Evolutionary conservation across 2,888 invertebrate genomes (phyloP).

Genomic region (Leptarthrus brevirostris): DNA sequence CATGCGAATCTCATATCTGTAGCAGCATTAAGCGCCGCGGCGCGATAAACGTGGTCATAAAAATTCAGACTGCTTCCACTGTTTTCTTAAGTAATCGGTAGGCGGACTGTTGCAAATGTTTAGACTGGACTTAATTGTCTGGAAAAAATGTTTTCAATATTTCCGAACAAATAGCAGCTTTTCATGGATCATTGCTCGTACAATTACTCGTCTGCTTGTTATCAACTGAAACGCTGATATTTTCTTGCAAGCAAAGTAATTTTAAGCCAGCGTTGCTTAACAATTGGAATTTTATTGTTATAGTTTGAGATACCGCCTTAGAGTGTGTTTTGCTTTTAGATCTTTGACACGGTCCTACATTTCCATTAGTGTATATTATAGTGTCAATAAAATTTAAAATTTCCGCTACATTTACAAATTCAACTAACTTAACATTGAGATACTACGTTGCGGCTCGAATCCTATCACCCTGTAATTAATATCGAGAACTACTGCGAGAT

Average conservation of each 20-base stretch:
- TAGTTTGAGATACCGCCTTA: too few relatives aligned
- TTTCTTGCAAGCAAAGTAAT: background rate
- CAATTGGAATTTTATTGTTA: too few relatives aligned
- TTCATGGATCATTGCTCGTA: background rate
- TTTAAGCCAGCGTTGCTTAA: background rate
- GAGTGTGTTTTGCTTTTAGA: too few relatives aligned
- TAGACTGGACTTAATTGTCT: conserved; percentile 33
- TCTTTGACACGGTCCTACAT: too few relatives aligned
- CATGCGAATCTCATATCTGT: background rate
- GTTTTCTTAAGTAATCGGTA: background rate
- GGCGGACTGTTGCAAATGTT: conserved; percentile 2
- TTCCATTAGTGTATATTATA: too few relatives aligned
- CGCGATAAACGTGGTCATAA: background rate
- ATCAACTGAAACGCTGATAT: background rate
- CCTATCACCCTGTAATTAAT: too few relatives aligned
- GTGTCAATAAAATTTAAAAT: too few relatives aligned
- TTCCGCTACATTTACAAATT: too few relatives aligned
- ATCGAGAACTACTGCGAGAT: too few relatives aligned
- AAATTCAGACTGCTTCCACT: background rate
- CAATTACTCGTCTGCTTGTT: conserved; percentile 11
- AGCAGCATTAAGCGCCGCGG: background rate
- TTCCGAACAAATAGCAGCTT: background rate
- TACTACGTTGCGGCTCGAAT: too few relatives aligned
- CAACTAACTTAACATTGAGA: too few relatives aligned
- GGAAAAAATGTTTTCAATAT: conserved; percentile 12